A percentile compares a stretch with the other conserved stretches of the same genome.
phyloP scores from a whole-genome alignment of 2,888 invertebrate genomes.

The Pediacus dermestoides region DNA sequence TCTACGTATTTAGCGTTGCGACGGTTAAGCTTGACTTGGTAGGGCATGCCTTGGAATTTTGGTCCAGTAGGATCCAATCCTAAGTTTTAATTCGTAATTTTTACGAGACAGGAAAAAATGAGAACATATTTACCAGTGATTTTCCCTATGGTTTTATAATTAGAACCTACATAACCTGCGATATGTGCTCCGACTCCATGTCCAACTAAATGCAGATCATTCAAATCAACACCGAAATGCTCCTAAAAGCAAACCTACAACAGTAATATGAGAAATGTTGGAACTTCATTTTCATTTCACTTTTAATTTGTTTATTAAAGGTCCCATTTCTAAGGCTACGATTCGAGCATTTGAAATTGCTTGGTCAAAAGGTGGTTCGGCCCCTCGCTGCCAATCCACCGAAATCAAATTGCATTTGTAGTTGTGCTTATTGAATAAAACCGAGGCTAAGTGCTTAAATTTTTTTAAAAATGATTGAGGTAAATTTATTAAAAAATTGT shows the following conservation, averaged over 20 bases:
- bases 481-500: constrained; percentile 9
- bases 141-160: constrained; percentile 38
- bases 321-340: constrained; percentile 53
- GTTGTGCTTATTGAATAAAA: constrained; percentile 19
- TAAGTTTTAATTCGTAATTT: constrained; percentile 12
- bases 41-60: constrained; percentile 54
- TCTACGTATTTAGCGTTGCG: constrained; percentile 58
- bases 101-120: constrained; percentile 1
- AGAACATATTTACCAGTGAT: constrained; percentile 39
- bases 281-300: no score
- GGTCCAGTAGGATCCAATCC: constrained; percentile 61
- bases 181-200: constrained; percentile 55
- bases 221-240: constrained; percentile 4
- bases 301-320: constrained; percentile 47
- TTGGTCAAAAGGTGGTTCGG: constrained; percentile 54
- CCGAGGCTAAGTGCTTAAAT: constrained; percentile 30
- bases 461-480: constrained; percentile 2
- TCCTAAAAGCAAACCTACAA: constrained; percentile 4
- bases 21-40: constrained; percentile 52
- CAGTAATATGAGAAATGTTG: constrained; percentile 3
- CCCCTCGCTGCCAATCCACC: constrained; percentile 55
- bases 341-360: constrained; percentile 57
- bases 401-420: constrained; percentile 47
- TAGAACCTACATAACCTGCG: constrained; percentile 52
- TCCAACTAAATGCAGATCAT: constrained; percentile 44